Conservation (phyloP, 2,888 invertebrate species). For the Mylabris sibirica region DNA sequence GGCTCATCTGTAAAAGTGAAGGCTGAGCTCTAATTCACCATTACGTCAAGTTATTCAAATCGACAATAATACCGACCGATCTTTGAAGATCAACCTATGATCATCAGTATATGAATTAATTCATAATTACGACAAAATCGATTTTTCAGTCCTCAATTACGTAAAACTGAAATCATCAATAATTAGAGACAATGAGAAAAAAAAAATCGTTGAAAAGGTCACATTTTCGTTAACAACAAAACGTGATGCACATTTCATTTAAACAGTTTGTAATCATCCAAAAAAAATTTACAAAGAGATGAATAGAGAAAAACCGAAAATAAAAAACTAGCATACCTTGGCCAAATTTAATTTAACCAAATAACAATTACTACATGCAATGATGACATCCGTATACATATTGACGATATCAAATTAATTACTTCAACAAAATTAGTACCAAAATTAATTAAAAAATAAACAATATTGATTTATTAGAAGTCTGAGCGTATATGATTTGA, state of each 20-base stretch:
- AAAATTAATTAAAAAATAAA: neutral
- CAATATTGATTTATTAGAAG: neutral
- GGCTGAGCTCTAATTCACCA: neutral
- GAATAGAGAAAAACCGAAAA: neutral
- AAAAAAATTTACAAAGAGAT: neutral
- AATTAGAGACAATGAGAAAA: neutral
- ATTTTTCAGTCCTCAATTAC: neutral
- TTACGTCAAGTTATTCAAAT: neutral
- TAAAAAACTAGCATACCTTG: constrained; percentile 2
- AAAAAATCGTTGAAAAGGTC: neutral
- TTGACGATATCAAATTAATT: neutral
- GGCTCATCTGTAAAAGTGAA: constrained; percentile 1
- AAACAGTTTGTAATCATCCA: neutral
- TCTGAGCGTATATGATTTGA: no score
- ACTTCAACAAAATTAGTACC: neutral
- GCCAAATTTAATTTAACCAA: constrained; percentile 2
- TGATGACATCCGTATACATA: constrained; percentile 3
- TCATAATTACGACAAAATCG: neutral
- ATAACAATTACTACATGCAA: neutral
- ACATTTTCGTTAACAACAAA: neutral
- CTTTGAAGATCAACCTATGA: neutral
- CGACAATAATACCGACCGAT: neutral
- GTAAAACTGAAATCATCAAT: neutral
- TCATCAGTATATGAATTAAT: no score
- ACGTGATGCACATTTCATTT: constrained; percentile 6